These are phyloP conservation scores for Euschistus heros DNA, from an alignment of 1,140 invertebrate species.

Conservation along the genomic window DNA sequence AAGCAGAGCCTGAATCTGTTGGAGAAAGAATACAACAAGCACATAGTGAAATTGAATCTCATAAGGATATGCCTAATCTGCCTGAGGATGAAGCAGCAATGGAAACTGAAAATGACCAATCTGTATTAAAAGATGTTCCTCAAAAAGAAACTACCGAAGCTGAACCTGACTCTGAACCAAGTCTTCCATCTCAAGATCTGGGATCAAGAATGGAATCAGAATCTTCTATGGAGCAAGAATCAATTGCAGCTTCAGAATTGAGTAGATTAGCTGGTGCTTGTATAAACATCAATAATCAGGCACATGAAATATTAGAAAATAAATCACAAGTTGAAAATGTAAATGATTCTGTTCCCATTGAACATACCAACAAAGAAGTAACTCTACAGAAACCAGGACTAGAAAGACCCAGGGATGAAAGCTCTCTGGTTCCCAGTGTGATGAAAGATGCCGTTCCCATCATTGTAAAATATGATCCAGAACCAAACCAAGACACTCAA, in stretches of 20 bases:
- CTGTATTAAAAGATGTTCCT: neutral
- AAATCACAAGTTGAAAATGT: neutral
- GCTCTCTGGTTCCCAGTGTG: too few relatives aligned
- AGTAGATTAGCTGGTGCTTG: neutral
- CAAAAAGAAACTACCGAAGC: neutral
- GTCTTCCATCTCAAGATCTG: neutral
- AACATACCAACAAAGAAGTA: neutral
- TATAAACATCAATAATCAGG: neutral
- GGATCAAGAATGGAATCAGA: neutral
- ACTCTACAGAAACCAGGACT: neutral
- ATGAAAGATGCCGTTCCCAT: neutral
- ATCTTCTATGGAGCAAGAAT: neutral
- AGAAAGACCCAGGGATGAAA: neutral
- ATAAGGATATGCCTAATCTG: neutral
- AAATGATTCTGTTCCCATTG: neutral
- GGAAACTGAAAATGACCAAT: neutral
- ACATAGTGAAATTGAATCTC: neutral
- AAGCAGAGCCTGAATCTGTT: neutral
- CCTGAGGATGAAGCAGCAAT: neutral
- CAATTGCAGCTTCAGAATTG: conserved; percentile 8
- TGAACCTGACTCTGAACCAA: conserved; percentile 4
- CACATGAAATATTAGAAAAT: neutral
- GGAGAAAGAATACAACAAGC: conserved; percentile 7
- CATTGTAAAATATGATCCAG: neutral
- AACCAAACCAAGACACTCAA: neutral